Base-by-base conservation (phyloP, 2,113 vertebrate species). In the Lanius collurio region DNA sequence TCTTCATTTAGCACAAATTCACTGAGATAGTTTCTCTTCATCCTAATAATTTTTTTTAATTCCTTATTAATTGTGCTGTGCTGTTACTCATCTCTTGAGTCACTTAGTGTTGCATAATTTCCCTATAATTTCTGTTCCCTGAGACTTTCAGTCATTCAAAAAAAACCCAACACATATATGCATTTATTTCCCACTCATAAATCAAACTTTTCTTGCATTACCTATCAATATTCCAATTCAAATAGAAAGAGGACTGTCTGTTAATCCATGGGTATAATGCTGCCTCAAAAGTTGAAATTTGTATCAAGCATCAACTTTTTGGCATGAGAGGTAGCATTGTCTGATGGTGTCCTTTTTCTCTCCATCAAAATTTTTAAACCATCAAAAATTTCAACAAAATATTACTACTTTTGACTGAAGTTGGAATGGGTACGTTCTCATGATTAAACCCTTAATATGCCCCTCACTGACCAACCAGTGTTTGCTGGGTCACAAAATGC, bases 241-340 rank as follows among this genome's bases (percentile, higher is more conserved):
- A 35, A 52, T 39, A 75, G 62, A 73, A 73, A 69, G 13, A 83
- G 5, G 8, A n/a, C 4, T 81, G 15, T 30, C 13, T 80, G 18
- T 9, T 80, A 55, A 53, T 13, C 13, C 19, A n/a, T 16, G 6
- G 11, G 1, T 49, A 70, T 23, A 65, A 28, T 4, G 2, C 7
- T 68, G 28, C 21, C 33, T 68, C n/a, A 53, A 75, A 90, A 67
- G 14, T 3, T 42, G 12, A 84, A 42, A 87, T 23, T 31, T 53
- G 5, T 53, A 60, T 49, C 7, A 65, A 77, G 56, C 1, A 2
- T 17, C 13, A 46, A 33, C 5, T 27, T 65, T 78, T 80, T 56
- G 50, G 22, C 7, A 37, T 30, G 20, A 77, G 2, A 8, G 2
- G 1, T 13, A 81, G 11, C 2, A 1, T 23, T 15, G 4, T 37